Percentiles rank a stretch among this genome's conserved stretches.
Evolutionary conservation across 2,888 invertebrate species (phyloP).

Genomic region (Exocentrus adspersus): DNA sequence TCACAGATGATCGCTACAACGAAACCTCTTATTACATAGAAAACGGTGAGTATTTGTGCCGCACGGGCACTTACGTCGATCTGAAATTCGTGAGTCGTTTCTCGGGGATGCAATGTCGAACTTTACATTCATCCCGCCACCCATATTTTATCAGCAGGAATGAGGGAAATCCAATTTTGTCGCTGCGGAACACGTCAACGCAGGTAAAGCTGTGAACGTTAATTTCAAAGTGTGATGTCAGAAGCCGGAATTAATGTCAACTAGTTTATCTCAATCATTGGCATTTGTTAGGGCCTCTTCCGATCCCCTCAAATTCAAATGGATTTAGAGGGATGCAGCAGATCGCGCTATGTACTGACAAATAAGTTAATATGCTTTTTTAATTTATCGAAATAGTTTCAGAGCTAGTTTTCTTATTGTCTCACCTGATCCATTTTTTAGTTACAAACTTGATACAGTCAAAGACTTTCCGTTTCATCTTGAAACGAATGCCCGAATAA

Average conservation of each 20-base stretch:
- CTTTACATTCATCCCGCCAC: not conserved
- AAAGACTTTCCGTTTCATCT: too few relatives aligned
- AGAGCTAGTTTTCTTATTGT: too few relatives aligned
- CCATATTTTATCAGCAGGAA: slow-evolving; percentile 15
- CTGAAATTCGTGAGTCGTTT: slow-evolving; percentile 37
- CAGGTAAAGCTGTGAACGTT: slow-evolving; percentile 16
- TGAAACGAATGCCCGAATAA: not conserved
- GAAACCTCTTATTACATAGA: slow-evolving; percentile 96
- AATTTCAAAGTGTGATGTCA: slow-evolving; percentile 4
- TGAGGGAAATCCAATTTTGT: slow-evolving; percentile 34
- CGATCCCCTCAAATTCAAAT: too few relatives aligned
- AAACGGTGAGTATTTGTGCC: slow-evolving; percentile 77
- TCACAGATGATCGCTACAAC: slow-evolving; percentile 92
- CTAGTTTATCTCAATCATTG: slow-evolving; percentile 3
- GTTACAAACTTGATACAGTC: too few relatives aligned
- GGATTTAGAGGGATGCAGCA: too few relatives aligned
- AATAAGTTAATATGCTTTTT: too few relatives aligned
- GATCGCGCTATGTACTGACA: too few relatives aligned
- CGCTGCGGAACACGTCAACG: not conserved
- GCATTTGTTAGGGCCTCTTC: not conserved
- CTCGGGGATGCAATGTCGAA: slow-evolving; percentile 17
- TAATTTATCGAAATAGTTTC: too few relatives aligned
- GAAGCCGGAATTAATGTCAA: not conserved
- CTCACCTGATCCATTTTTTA: too few relatives aligned
- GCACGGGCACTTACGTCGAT: slow-evolving; percentile 26